Evolutionary conservation across 1,140 invertebrate species (phyloP).

Genomic region (Trissolcus basalis): DNA sequence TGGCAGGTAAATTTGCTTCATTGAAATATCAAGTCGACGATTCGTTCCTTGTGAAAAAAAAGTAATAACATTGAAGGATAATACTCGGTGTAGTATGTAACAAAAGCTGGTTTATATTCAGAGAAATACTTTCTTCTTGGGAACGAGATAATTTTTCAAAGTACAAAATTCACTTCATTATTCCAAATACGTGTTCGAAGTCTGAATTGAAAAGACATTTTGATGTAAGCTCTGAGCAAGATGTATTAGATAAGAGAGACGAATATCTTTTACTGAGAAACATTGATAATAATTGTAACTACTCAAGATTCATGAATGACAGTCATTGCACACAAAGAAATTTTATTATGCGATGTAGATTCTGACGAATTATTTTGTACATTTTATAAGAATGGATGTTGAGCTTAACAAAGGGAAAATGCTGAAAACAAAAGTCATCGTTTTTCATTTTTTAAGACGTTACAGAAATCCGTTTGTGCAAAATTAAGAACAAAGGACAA

Average conservation of each 20-base stretch:
- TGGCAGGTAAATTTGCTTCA: not conserved
- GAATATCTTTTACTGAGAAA: not conserved
- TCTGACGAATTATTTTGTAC: too few species aligned
- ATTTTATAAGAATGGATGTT: too few species aligned
- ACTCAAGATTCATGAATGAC: too few species aligned
- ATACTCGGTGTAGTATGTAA: constrained; percentile 11
- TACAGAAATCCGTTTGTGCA: too few species aligned
- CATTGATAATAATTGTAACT: too few species aligned
- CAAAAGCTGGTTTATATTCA: constrained; percentile 42
- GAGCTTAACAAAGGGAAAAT: too few species aligned
- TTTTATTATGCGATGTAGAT: too few species aligned
- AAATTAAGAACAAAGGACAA: too few species aligned
- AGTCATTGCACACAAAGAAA: too few species aligned
- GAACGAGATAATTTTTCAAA: constrained; percentile 12
- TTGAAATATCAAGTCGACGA: too few species aligned
- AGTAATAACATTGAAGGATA: constrained; percentile 28
- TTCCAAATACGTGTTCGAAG: constrained; percentile 7
- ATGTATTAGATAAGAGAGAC: constrained; percentile 1
- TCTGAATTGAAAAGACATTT: constrained; percentile 14
- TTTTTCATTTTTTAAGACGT: too few species aligned
- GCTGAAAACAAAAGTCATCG: too few species aligned
- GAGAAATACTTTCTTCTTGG: constrained; percentile 2
- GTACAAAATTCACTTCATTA: constrained; percentile 7
- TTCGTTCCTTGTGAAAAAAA: constrained; percentile 4
- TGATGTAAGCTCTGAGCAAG: constrained; percentile 1